Conservation (phyloP, 2,888 invertebrate species). For the Erpobdella octoculata region DNA sequence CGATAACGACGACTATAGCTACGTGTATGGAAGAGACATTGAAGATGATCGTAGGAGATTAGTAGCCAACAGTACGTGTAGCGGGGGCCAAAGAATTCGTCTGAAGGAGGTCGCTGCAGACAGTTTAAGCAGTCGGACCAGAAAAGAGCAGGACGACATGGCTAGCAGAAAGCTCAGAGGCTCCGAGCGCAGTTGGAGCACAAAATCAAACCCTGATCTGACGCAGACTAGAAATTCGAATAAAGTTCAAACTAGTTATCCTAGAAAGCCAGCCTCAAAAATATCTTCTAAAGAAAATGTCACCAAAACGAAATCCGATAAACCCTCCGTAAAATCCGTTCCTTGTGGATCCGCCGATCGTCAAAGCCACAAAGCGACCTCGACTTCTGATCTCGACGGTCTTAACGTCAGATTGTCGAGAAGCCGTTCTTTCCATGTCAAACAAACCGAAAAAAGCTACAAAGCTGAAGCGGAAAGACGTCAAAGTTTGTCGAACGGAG, state of each 20-base stretch:
- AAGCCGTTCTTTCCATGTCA: too few species aligned
- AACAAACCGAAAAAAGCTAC: background rate
- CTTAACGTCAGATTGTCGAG: background rate
- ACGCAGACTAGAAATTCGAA: background rate
- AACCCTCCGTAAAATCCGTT: too few species aligned
- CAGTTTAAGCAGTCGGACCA: constrained; percentile 23
- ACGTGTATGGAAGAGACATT: too few species aligned
- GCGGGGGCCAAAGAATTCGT: background rate
- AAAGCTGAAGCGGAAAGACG: background rate
- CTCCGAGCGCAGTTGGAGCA: background rate
- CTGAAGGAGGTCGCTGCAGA: background rate
- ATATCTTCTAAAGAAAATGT: background rate
- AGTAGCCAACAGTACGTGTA: too few species aligned
- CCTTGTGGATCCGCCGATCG: too few species aligned
- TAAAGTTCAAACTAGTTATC: background rate
- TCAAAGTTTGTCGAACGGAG: constrained; percentile 33
- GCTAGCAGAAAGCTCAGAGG: constrained; percentile 27
- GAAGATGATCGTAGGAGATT: too few species aligned
- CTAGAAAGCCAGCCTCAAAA: background rate
- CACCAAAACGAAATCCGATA: background rate
- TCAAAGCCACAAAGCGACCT: background rate
- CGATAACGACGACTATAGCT: too few species aligned
- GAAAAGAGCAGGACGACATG: constrained; percentile 37
- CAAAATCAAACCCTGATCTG: constrained; percentile 17
- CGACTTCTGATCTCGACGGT: background rate